These are phyloP conservation scores for Diglossa brunneiventris DNA, from an alignment of 2,113 vertebrate genomes.

Conservation along the genomic window DNA sequence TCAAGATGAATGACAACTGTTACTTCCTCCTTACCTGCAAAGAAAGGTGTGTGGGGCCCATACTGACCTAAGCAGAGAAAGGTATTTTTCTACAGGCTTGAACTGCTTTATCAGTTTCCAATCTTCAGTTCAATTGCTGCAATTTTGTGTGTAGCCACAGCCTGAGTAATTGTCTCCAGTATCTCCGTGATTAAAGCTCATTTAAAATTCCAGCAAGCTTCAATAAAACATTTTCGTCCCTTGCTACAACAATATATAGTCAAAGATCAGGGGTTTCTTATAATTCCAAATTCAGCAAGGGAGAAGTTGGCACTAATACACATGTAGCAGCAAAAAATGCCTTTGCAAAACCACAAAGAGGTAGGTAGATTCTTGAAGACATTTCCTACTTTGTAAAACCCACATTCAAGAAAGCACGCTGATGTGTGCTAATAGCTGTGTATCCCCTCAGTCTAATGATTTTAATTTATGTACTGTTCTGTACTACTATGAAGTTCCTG, in stretches of 20 bases:
- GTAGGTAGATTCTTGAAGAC: background rate
- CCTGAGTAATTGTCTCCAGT: background rate
- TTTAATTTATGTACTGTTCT: conserved; percentile 64
- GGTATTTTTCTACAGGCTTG: background rate
- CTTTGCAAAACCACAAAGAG: background rate
- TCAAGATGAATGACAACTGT: background rate
- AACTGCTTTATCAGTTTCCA: conserved; percentile 19
- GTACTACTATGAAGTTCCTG: conserved; percentile 40
- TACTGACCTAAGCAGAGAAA: background rate
- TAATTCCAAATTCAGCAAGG: background rate
- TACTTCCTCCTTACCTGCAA: background rate
- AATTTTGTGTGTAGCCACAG: background rate
- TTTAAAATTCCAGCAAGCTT: conserved; percentile 31
- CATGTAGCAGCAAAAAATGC: background rate
- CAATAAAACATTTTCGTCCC: conserved; percentile 4
- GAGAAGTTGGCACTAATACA: background rate
- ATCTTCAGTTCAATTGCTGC: background rate
- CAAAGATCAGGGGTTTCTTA: background rate
- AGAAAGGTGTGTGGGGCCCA: background rate
- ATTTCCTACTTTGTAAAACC: conserved; percentile 23
- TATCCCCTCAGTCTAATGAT: conserved; percentile 37
- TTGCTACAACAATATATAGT: background rate
- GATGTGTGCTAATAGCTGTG: conserved; percentile 13
- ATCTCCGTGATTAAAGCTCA: conserved; percentile 41
- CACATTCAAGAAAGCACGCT: background rate